Evolutionary conservation across 1,140 invertebrate species (phyloP).

Genomic region (Magallana angulata): DNA sequence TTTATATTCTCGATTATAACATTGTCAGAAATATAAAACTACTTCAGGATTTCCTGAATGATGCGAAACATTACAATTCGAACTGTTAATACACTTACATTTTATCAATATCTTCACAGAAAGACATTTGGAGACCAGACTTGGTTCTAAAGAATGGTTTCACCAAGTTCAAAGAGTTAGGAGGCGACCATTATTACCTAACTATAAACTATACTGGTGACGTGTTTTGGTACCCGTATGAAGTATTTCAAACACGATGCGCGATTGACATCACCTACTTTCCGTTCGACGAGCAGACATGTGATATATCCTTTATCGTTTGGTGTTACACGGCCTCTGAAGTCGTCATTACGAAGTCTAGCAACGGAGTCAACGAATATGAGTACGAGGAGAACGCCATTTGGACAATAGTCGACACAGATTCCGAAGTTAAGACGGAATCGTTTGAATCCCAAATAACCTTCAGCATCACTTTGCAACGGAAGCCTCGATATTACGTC

Average conservation of each 20-base stretch:
- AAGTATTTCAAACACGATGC: slow-evolving; percentile 39
- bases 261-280: slow-evolving; percentile 28
- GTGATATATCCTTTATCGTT: slow-evolving; percentile 10
- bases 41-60: background rate
- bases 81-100: too few species aligned
- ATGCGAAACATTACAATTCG: too few species aligned
- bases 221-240: slow-evolving; percentile 39
- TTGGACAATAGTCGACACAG: background rate
- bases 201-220: background rate
- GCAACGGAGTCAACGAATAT: background rate
- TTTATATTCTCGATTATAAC: background rate
- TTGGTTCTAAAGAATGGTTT: slow-evolving; percentile 28
- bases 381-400: slow-evolving; percentile 1
- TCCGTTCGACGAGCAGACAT: slow-evolving; percentile 37
- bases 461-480: slow-evolving; percentile 31
- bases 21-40: background rate
- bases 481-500: slow-evolving; percentile 77
- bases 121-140: slow-evolving; percentile 41
- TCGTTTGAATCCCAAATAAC: background rate
- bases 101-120: too few species aligned
- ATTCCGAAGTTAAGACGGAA: background rate
- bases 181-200: slow-evolving; percentile 19
- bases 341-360: background rate
- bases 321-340: slow-evolving; percentile 3
- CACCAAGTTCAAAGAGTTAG: slow-evolving; percentile 25